Evolutionary conservation across 2,113 vertebrate species (phyloP).

Genomic region (Neogale vison): DNA sequence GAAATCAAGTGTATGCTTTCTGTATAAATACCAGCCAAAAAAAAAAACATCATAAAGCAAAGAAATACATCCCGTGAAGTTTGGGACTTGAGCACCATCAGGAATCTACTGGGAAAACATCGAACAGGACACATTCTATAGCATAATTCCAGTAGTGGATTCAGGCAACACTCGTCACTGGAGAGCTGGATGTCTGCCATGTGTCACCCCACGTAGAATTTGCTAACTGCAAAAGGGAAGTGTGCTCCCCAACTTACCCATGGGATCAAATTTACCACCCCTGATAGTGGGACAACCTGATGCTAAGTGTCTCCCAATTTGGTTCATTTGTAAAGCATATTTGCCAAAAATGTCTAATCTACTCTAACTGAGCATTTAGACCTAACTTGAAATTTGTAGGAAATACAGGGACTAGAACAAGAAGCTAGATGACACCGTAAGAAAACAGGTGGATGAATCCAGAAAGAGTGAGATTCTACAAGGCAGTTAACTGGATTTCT

Average conservation of each 20-base stretch:
- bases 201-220: background rate
- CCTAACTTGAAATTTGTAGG: background rate
- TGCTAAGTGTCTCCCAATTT: accelerated
- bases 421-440: accelerated
- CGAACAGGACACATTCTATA: accelerated
- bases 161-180: background rate
- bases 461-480: too few relatives aligned
- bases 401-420: too few relatives aligned
- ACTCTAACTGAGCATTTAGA: background rate
- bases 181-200: too few relatives aligned
- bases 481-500: background rate
- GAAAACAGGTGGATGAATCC: background rate
- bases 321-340: accelerated
- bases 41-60: background rate
- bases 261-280: background rate
- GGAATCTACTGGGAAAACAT: background rate
- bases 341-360: too few relatives aligned
- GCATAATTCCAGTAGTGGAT: background rate
- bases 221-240: background rate
- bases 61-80: background rate
- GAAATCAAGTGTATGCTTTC: background rate
- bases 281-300: background rate
- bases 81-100: background rate
- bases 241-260: background rate
- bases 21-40: background rate